Conservation (phyloP, 2,113 vertebrate species). For the Eira barbara region DNA sequence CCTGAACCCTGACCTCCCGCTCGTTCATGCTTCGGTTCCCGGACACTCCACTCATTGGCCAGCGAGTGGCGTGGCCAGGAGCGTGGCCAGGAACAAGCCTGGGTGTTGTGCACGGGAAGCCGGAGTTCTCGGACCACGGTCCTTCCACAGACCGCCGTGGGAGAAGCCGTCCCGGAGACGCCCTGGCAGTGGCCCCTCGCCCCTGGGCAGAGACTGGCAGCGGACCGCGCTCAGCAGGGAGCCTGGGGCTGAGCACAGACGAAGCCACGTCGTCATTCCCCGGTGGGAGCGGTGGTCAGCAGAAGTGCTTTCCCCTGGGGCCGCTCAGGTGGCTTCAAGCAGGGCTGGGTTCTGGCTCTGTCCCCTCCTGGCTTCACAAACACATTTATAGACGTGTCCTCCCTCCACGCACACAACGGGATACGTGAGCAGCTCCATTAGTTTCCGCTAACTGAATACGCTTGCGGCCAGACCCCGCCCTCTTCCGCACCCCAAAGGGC, state of each 20-base stretch:
- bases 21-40: rapidly evolving
- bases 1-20: not conserved
- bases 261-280: not conserved
- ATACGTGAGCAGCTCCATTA: rapidly evolving
- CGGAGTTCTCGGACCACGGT: not conserved
- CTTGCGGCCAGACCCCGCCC: not conserved
- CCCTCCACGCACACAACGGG: rapidly evolving
- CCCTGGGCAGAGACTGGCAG: not conserved
- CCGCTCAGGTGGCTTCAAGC: not conserved
- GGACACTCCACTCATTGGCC: rapidly evolving
- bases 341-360: not conserved
- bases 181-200: rapidly evolving
- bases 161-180: not conserved
- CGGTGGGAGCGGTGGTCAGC: rapidly evolving
- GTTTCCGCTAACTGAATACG: rapidly evolving
- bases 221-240: not conserved
- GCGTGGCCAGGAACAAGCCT: not conserved
- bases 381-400: not conserved
- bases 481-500: not conserved
- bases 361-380: not conserved
- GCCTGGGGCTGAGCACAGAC: rapidly evolving
- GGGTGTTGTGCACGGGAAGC: rapidly evolving
- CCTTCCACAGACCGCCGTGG: rapidly evolving
- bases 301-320: too few species aligned
- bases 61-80: rapidly evolving